Percentiles rank a stretch among this genome's conserved stretches.
Conservation (phyloP, 2,113 vertebrate genomes). For the Ptilorrhoa leucosticta region DNA sequence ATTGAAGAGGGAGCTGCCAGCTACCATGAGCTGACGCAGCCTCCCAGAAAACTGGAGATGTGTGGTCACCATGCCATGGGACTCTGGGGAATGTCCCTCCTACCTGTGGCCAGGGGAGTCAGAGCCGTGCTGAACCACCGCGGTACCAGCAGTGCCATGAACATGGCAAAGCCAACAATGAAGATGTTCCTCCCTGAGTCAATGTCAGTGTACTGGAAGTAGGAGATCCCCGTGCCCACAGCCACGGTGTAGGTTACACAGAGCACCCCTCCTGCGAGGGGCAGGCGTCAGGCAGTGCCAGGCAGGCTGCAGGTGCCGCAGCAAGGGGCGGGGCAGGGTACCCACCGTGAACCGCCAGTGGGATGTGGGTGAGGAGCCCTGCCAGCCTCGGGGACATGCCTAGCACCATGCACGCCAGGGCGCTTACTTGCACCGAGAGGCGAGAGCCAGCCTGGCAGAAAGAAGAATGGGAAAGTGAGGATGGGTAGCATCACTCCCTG, state of each 20-base stretch:
- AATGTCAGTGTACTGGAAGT: conserved; percentile 80
- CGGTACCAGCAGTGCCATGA: conserved; percentile 82
- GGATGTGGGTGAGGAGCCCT: conserved; percentile 72
- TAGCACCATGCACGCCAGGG: conserved; percentile 66
- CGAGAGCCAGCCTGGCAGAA: conserved; percentile 69
- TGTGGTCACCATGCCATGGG: neutral
- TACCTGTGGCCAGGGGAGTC: conserved; percentile 70
- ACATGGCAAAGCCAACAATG: conserved; percentile 84
- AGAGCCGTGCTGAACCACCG: conserved; percentile 71
- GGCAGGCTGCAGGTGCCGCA: rapidly evolving
- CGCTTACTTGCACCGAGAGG: conserved; percentile 62
- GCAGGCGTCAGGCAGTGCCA: neutral
- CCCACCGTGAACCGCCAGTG: conserved; percentile 77
- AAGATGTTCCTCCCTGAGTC: conserved; percentile 87
- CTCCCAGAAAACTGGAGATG: neutral
- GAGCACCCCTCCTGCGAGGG: conserved; percentile 74
- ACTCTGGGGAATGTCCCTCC: neutral
- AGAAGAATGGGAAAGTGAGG: neutral
- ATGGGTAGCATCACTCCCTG: neutral
- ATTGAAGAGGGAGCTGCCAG: neutral
- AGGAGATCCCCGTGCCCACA: conserved; percentile 79
- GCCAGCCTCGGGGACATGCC: conserved; percentile 76
- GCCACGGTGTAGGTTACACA: conserved; percentile 79
- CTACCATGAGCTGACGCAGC: neutral
- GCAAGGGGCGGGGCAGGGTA: neutral